A percentile compares a stretch with the other conserved stretches of the same genome.
Conservation (phyloP, 92 coral and sea anemone genomes). For the Micromussa lordhowensis region DNA sequence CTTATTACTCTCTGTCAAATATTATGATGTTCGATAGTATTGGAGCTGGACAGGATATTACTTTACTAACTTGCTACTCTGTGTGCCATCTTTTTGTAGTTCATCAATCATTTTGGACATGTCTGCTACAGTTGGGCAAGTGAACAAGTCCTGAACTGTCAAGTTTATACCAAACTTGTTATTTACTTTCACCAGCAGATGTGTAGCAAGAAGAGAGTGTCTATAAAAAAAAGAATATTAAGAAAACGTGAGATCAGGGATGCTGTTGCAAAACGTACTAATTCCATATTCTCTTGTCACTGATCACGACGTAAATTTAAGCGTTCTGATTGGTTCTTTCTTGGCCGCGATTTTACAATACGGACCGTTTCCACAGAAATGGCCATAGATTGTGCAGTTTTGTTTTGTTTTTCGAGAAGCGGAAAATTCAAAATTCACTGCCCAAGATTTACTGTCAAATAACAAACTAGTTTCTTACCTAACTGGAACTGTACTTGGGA, state of each 20-base stretch:
- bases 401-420: too few species aligned
- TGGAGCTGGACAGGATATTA: not conserved
- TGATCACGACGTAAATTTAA: too few species aligned
- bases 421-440: too few species aligned
- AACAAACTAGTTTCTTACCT: too few species aligned
- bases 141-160: conserved; percentile 79
- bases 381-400: too few species aligned
- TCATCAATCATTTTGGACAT: conserved; percentile 69
- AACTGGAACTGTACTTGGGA: too few species aligned
- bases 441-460: too few species aligned
- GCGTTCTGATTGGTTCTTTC: too few species aligned
- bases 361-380: too few species aligned
- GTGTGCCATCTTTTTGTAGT: conserved; percentile 11
- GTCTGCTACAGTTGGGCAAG: conserved; percentile 83
- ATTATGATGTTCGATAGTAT: not conserved
- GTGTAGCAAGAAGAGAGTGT: conserved; percentile 87
- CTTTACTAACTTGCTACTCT: not conserved
- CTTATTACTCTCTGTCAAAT: not conserved
- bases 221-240: conserved; percentile 32
- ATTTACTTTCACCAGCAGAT: conserved; percentile 73
- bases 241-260: not conserved
- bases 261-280: not conserved
- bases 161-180: conserved; percentile 66
- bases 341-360: too few species aligned
- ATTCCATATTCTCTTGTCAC: too few species aligned